phyloP scores from a whole-genome alignment of 2,113 vertebrate genomes.

The Cranoglanis bouderius region DNA sequence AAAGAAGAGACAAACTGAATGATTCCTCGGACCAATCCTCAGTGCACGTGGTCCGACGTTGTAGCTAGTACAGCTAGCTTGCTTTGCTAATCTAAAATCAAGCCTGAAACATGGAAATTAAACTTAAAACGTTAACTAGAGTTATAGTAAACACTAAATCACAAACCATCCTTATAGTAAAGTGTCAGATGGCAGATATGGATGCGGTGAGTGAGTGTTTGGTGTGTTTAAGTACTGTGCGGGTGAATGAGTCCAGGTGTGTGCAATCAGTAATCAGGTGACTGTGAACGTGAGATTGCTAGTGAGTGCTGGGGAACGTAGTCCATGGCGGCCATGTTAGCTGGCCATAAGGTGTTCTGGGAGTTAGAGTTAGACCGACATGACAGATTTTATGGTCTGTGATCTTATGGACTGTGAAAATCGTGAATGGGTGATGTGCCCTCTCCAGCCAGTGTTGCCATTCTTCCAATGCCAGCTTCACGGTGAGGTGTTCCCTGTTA shows the following conservation, averaged over 20 bases:
- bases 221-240: neutral
- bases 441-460: too few species aligned
- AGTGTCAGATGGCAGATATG: neutral
- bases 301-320: neutral
- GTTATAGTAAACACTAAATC: too few species aligned
- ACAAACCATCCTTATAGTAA: too few species aligned
- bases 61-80: neutral
- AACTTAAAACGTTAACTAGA: too few species aligned
- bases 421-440: too few species aligned
- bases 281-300: neutral
- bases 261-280: neutral
- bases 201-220: neutral
- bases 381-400: neutral
- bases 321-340: neutral
- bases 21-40: neutral
- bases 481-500: neutral
- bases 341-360: neutral
- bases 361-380: neutral
- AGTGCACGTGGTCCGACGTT: neutral
- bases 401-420: too few species aligned
- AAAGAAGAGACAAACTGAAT: neutral
- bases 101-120: too few species aligned
- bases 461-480: neutral
- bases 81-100: neutral
- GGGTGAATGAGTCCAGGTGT: neutral